phyloP scores from a whole-genome alignment of 2,113 vertebrate species.

The Cochlearius cochlearius region DNA sequence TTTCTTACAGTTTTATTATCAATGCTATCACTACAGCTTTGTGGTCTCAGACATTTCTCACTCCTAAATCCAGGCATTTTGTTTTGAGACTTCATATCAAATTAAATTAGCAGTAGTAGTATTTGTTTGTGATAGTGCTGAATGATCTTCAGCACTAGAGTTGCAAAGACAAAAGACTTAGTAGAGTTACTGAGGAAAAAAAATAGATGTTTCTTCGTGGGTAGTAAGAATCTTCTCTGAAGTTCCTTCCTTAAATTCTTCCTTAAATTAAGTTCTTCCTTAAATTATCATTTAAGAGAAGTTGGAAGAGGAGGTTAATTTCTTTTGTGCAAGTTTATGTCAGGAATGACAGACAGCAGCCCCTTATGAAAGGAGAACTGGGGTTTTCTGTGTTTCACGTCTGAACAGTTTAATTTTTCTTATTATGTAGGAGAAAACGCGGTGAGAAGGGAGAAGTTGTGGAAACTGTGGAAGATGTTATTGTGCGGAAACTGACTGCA shows the following conservation, averaged over 20 bases:
- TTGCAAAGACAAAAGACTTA: neutral
- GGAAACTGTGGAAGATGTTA: conserved; percentile 98
- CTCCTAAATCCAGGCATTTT: neutral
- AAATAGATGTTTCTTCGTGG: neutral
- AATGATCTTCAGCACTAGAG: neutral
- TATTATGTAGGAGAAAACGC: conserved; percentile 86
- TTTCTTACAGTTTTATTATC: neutral
- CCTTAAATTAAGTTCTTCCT: too few relatives aligned
- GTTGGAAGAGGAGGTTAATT: neutral
- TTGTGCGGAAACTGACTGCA: conserved; percentile 91
- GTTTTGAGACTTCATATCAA: neutral
- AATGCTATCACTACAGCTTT: neutral
- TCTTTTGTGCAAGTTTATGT: neutral
- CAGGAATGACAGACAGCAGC: neutral
- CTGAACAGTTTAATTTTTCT: neutral
- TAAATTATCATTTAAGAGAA: neutral
- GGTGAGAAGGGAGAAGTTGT: conserved; percentile 98
- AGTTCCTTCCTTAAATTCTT: neutral
- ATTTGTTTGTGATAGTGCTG: neutral
- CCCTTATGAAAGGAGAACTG: neutral
- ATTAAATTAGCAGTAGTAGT: neutral
- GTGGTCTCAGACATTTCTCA: neutral
- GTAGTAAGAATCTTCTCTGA: neutral
- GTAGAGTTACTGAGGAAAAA: neutral
- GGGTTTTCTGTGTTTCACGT: neutral